Conservation (phyloP, 2,888 invertebrate species). For the Sinotaia quadrata region DNA sequence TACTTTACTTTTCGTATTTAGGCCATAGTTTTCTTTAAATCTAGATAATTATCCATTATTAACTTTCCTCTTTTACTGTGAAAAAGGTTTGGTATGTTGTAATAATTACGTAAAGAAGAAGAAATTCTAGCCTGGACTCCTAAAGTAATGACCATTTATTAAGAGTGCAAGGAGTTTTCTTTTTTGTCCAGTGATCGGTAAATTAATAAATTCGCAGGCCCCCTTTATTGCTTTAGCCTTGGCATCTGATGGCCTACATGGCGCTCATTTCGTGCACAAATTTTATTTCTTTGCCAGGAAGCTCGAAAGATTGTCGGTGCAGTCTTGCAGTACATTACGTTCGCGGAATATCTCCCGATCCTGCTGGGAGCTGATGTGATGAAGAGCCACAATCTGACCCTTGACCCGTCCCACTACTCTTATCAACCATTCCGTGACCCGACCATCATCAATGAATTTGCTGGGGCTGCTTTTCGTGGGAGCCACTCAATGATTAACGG, state of each 20-base stretch:
- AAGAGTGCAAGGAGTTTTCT: too few relatives aligned
- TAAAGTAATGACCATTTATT: too few relatives aligned
- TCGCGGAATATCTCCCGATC: conserved; percentile 69
- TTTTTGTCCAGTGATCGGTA: too few relatives aligned
- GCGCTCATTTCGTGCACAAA: too few relatives aligned
- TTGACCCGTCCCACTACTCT: not conserved
- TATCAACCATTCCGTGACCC: conserved; percentile 20
- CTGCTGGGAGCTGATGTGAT: conserved; percentile 77
- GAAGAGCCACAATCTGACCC: conserved; percentile 6
- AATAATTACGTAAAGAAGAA: too few relatives aligned
- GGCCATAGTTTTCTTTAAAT: too few relatives aligned
- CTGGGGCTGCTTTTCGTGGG: conserved; percentile 28
- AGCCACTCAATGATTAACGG: conserved; percentile 29
- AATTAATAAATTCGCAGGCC: not conserved
- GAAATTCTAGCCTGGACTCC: too few relatives aligned
- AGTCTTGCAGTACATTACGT: conserved; percentile 58
- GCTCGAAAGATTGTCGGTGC: conserved; percentile 75
- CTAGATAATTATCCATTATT: too few relatives aligned
- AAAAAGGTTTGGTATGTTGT: too few relatives aligned
- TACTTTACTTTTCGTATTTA: too few relatives aligned
- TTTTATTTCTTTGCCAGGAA: conserved; percentile 78
- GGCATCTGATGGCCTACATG: not conserved
- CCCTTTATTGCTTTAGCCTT: not conserved
- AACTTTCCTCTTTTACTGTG: too few relatives aligned
- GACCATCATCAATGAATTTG: conserved; percentile 25